Conservation (phyloP, 2,888 invertebrate genomes). For the Clivina fossor region DNA sequence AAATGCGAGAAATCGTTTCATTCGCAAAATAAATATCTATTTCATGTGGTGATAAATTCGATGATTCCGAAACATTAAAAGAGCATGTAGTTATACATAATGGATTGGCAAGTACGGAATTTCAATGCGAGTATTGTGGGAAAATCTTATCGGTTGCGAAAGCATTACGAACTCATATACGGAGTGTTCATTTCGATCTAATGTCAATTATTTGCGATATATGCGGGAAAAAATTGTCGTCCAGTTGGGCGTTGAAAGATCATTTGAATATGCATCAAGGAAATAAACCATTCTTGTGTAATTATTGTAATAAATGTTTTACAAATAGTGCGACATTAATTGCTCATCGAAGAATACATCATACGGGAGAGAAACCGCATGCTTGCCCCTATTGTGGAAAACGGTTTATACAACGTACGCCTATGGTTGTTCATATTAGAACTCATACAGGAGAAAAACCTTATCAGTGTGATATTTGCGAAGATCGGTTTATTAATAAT, state of each 20-base stretch:
- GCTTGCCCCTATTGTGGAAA: slow-evolving; percentile 63
- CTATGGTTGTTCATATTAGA: too few relatives aligned
- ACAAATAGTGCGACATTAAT: slow-evolving; percentile 1
- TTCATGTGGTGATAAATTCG: slow-evolving; percentile 47
- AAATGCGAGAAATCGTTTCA: slow-evolving; percentile 40
- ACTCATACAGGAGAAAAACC: too few relatives aligned
- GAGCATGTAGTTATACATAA: slow-evolving; percentile 13
- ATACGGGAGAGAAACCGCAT: slow-evolving; percentile 64
- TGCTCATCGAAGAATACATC: slow-evolving; percentile 50
- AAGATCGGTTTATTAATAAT: too few relatives aligned
- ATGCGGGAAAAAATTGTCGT: slow-evolving; percentile 47
- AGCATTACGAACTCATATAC: slow-evolving; percentile 3
- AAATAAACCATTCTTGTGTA: slow-evolving; percentile 42
- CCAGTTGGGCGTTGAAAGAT: slow-evolving; percentile 43
- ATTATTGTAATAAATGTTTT: slow-evolving; percentile 24
- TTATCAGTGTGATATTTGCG: too few relatives aligned
- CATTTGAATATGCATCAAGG: slow-evolving; percentile 53
- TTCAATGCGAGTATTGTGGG: slow-evolving; percentile 32
- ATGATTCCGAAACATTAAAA: neutral
- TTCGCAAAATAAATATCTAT: slow-evolving; percentile 52
- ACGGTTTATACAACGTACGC: too few relatives aligned
- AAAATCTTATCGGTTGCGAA: slow-evolving; percentile 15
- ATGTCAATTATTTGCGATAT: slow-evolving; percentile 44
- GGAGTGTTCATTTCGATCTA: slow-evolving; percentile 13
- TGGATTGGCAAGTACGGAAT: neutral